Percentiles rank a stretch among this genome's conserved stretches.
phyloP scores from a whole-genome alignment of 2,113 vertebrate species.

The Calyptomena viridis region DNA sequence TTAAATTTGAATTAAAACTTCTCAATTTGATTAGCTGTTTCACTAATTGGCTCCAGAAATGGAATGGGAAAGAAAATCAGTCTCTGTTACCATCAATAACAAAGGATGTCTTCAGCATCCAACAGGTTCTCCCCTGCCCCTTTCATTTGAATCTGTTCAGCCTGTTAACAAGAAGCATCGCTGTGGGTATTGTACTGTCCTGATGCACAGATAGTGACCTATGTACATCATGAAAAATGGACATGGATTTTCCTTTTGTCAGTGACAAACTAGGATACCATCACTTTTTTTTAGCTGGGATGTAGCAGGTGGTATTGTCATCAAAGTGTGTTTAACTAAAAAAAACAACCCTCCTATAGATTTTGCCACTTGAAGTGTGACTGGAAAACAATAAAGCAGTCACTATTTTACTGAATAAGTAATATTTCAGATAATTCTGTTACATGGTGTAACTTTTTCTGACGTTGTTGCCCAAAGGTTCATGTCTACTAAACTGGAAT shows the following conservation, averaged over 20 bases:
- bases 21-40: constrained; percentile 50
- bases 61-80: neutral
- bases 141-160: neutral
- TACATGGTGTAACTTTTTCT: neutral
- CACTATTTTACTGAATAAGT: neutral
- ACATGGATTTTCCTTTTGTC: neutral
- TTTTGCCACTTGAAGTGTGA: neutral
- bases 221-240: neutral
- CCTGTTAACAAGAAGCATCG: neutral
- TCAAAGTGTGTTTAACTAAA: neutral
- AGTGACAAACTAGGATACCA: neutral
- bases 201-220: neutral
- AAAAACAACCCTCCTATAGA: neutral
- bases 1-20: neutral
- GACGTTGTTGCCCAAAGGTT: neutral
- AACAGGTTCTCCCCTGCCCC: neutral
- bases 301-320: neutral
- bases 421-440: neutral
- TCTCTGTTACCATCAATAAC: neutral
- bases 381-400: neutral
- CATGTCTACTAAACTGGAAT: neutral
- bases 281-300: neutral
- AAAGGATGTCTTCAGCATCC: neutral
- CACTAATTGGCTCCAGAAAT: constrained; percentile 16
- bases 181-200: neutral